phyloP scores from a whole-genome alignment of 2,888 invertebrate species.

The Copidosoma aretas region DNA sequence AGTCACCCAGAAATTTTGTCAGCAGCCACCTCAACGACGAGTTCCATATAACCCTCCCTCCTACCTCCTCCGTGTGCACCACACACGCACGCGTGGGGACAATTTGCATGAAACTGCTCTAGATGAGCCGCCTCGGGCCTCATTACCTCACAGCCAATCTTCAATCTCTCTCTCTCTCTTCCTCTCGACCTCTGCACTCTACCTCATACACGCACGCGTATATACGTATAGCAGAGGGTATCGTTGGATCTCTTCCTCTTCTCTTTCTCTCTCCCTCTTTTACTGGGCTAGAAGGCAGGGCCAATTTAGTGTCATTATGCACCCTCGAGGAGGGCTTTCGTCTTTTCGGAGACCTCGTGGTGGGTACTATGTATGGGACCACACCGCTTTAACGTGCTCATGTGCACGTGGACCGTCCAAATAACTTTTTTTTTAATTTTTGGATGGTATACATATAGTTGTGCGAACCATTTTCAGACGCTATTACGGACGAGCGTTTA shows the following conservation, averaged over 20 bases:
- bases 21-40: too few relatives aligned
- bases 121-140: conserved; percentile 48
- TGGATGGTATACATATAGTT: not conserved
- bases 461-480: conserved; percentile 21
- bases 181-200: conserved; percentile 18
- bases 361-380: not conserved
- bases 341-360: not conserved
- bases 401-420: not conserved
- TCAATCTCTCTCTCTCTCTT: conserved; percentile 19
- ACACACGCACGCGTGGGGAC: conserved; percentile 1
- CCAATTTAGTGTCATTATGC: conserved; percentile 61
- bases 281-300: conserved; percentile 48
- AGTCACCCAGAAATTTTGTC: too few relatives aligned
- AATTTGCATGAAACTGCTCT: conserved; percentile 55
- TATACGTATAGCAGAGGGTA: too few relatives aligned
- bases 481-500: conserved; percentile 35
- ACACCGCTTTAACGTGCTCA: not conserved
- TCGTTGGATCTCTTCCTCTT: not conserved
- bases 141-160: conserved; percentile 47
- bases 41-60: too few relatives aligned
- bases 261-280: conserved; percentile 21
- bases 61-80: too few relatives aligned
- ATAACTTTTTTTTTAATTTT: not conserved
- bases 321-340: conserved; percentile 44
- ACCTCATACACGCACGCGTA: not conserved